Percentiles rank a stretch among this genome's conserved stretches.
Evolutionary conservation across 2,113 vertebrate genomes (phyloP).

Genomic region (Oncorhynchus kisutch): DNA sequence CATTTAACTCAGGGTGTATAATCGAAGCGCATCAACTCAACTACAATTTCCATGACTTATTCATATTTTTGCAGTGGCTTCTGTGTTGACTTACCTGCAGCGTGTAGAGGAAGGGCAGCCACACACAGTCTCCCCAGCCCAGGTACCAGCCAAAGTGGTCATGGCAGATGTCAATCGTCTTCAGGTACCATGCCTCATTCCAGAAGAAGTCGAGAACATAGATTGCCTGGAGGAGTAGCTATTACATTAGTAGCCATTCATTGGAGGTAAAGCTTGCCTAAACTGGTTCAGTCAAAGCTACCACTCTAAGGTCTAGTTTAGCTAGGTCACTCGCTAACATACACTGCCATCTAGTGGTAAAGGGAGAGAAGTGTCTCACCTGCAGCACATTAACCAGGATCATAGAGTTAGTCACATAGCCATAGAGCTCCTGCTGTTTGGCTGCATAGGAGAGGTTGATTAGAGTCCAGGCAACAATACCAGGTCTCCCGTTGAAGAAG

Average conservation of each 20-base stretch:
- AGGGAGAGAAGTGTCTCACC: constrained; percentile 63
- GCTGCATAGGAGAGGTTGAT: constrained; percentile 94
- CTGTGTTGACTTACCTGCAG: constrained; percentile 81
- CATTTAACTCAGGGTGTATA: neutral
- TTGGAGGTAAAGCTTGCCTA: neutral
- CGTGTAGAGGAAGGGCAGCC: constrained; percentile 95
- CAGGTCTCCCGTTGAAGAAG: constrained; percentile 94
- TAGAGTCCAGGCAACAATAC: constrained; percentile 94
- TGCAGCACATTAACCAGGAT: constrained; percentile 91
- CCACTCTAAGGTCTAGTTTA: neutral
- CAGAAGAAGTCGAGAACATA: constrained; percentile 98
- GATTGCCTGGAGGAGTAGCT: constrained; percentile 73
- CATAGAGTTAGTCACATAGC: constrained; percentile 92
- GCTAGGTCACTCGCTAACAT: neutral
- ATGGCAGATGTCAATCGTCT: constrained; percentile 97
- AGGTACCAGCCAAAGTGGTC: constrained; percentile 99
- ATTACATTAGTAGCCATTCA: neutral
- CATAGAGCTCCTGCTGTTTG: constrained; percentile 89
- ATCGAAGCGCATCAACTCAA: no score
- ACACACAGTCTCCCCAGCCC: constrained; percentile 98
- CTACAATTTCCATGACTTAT: no score
- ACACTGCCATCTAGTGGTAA: neutral
- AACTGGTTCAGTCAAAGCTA: neutral
- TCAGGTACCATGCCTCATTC: constrained; percentile 97
- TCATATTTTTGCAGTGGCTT: neutral